Conservation (phyloP, 2,888 invertebrate species). For the Buathra laborator region DNA sequence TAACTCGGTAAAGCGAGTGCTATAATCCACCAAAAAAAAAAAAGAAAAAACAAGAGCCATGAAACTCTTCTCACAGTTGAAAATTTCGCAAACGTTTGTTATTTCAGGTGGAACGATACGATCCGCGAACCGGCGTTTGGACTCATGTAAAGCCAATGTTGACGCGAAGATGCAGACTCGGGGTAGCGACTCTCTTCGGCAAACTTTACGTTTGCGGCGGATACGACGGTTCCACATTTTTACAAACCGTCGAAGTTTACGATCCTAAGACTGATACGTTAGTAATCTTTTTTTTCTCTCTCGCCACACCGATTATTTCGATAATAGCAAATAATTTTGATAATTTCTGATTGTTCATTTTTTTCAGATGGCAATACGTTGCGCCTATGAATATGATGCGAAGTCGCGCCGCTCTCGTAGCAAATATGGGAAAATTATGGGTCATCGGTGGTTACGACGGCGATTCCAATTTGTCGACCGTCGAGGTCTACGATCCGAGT, state of each 20-base stretch:
- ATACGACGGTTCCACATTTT: constrained; percentile 93
- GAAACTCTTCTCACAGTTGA: background rate
- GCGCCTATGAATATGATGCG: constrained; percentile 94
- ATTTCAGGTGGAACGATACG: constrained; percentile 90
- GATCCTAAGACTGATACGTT: constrained; percentile 90
- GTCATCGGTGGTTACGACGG: constrained; percentile 94
- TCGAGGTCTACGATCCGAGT: constrained; percentile 94
- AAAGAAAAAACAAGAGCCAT: background rate
- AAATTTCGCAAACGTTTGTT: background rate
- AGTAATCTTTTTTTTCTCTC: constrained; percentile 73
- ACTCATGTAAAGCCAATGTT: constrained; percentile 92
- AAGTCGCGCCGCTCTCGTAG: constrained; percentile 92
- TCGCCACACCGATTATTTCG: too few relatives aligned
- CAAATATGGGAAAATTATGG: constrained; percentile 94
- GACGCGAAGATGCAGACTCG: constrained; percentile 92
- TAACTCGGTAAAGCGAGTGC: constrained; percentile 88
- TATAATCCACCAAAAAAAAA: background rate
- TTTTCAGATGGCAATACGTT: constrained; percentile 90
- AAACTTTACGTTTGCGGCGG: constrained; percentile 94
- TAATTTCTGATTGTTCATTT: constrained; percentile 4
- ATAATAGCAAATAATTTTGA: background rate
- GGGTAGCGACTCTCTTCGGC: constrained; percentile 92
- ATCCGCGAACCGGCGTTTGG: constrained; percentile 91
- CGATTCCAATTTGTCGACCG: constrained; percentile 91
- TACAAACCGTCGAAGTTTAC: constrained; percentile 93